A percentile compares a stretch with the other conserved stretches of the same genome.
These are phyloP conservation scores for Tetanocera ferruginea DNA, from an alignment of 2,888 invertebrate species.

Conservation along the genomic window DNA sequence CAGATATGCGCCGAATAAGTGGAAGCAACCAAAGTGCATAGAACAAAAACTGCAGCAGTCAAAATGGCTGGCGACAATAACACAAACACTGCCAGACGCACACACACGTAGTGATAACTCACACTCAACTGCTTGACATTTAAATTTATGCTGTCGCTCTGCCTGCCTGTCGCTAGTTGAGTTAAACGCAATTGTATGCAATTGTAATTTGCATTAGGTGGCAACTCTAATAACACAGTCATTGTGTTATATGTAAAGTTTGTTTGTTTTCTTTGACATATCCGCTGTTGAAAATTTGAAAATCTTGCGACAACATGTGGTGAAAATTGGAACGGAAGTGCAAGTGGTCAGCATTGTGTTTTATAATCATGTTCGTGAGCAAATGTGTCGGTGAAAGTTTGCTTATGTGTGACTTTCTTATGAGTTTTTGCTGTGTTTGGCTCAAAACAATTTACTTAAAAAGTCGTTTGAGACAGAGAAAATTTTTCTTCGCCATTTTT, in stretches of 20 bases:
- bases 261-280: neutral
- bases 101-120: neutral
- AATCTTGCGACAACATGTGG: neutral
- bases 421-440: no score
- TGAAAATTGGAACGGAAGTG: neutral
- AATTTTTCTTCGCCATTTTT: no score
- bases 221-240: constrained; percentile 8
- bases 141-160: neutral
- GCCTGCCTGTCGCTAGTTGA: neutral
- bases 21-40: neutral
- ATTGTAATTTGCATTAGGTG: constrained; percentile 14
- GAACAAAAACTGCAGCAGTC: neutral
- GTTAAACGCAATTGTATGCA: neutral
- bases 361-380: no score
- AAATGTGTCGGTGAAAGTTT: no score
- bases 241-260: neutral
- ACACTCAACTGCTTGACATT: neutral
- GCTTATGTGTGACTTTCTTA: no score
- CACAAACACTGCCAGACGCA: neutral
- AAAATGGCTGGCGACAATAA: neutral
- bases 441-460: no score
- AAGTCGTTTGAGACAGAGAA: no score
- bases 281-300: neutral
- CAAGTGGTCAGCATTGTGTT: neutral
- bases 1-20: neutral